Conservation (phyloP, 37 sponge, comb jelly and placozoan species). For the Petrosia ficiformis region DNA sequence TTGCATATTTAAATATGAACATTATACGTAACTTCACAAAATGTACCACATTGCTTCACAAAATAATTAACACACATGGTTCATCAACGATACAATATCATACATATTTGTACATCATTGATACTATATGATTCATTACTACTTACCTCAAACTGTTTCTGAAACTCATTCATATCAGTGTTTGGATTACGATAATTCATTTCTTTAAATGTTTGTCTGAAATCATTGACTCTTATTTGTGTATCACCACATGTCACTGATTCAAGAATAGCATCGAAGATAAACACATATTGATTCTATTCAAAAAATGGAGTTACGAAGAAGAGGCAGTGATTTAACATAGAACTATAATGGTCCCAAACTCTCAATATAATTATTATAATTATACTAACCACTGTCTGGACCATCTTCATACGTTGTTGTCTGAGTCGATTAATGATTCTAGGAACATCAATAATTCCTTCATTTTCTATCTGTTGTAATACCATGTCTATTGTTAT, state of each 20-base stretch:
- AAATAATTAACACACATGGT: too few species aligned
- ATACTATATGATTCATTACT: not conserved
- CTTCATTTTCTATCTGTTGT: conserved; percentile 52
- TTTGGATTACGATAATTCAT: conserved; percentile 23
- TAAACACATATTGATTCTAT: conserved; percentile 72
- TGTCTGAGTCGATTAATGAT: conserved; percentile 50
- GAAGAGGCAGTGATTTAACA: too few species aligned
- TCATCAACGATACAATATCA: too few species aligned
- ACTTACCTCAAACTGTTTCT: conserved; percentile 60
- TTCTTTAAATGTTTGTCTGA: conserved; percentile 6
- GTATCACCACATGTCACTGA: conserved; percentile 62
- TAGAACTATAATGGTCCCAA: too few species aligned
- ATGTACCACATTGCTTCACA: too few species aligned
- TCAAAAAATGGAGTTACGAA: not conserved
- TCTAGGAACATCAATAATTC: conserved; percentile 37
- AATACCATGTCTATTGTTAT: conserved; percentile 62
- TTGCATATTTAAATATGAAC: too few species aligned
- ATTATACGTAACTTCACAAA: too few species aligned
- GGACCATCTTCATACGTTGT: conserved; percentile 73
- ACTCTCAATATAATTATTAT: not conserved
- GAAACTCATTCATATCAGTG: conserved; percentile 40
- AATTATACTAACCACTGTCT: conserved; percentile 44
- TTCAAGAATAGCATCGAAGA: conserved; percentile 65
- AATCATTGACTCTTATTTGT: conserved; percentile 21
- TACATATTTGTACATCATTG: not conserved